Conservation (phyloP, 1,140 invertebrate genomes). For the Hyposmocoma kahamanoa region DNA sequence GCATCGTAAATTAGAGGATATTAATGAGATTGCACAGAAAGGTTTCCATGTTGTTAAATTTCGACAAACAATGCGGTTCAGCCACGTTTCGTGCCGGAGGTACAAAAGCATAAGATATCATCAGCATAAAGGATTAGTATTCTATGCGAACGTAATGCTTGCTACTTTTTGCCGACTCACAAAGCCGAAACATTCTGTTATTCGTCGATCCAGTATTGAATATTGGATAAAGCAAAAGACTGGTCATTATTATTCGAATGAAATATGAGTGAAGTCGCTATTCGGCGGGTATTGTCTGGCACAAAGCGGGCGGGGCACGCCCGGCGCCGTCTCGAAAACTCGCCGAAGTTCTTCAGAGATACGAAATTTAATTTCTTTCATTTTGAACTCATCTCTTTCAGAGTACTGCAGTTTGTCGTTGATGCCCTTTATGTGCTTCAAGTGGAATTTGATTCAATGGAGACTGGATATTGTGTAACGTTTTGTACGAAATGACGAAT, state of each 20-base stretch:
- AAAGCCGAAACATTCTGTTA: slow-evolving; percentile 19
- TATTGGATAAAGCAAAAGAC: slow-evolving; percentile 38
- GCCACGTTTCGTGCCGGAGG: not conserved
- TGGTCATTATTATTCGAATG: slow-evolving; percentile 44
- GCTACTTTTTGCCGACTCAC: not conserved
- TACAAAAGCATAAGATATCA: not conserved
- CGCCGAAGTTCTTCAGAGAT: slow-evolving; percentile 36
- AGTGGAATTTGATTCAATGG: slow-evolving; percentile 45
- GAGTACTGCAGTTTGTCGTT: slow-evolving; percentile 34
- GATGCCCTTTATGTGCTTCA: slow-evolving; percentile 43
- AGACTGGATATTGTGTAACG: slow-evolving; percentile 44
- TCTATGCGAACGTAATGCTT: not conserved
- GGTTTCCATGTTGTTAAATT: slow-evolving; percentile 22
- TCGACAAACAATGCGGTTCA: slow-evolving; percentile 8
- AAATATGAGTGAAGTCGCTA: slow-evolving; percentile 45
- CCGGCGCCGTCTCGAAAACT: slow-evolving; percentile 18
- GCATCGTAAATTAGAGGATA: slow-evolving; percentile 32
- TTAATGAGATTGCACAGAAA: slow-evolving; percentile 27
- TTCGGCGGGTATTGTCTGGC: slow-evolving; percentile 39
- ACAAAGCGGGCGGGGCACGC: slow-evolving; percentile 24
- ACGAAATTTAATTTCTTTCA: slow-evolving; percentile 56
- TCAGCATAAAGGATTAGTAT: no score
- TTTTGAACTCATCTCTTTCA: slow-evolving; percentile 34
- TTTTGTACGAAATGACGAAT: slow-evolving; percentile 47
- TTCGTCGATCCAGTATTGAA: slow-evolving; percentile 33